A percentile compares a stretch with the other conserved stretches of the same genome.
These are phyloP conservation scores for Ceyx erithaca DNA, from an alignment of 2,797 vertebrate species.

Conservation along the genomic window DNA sequence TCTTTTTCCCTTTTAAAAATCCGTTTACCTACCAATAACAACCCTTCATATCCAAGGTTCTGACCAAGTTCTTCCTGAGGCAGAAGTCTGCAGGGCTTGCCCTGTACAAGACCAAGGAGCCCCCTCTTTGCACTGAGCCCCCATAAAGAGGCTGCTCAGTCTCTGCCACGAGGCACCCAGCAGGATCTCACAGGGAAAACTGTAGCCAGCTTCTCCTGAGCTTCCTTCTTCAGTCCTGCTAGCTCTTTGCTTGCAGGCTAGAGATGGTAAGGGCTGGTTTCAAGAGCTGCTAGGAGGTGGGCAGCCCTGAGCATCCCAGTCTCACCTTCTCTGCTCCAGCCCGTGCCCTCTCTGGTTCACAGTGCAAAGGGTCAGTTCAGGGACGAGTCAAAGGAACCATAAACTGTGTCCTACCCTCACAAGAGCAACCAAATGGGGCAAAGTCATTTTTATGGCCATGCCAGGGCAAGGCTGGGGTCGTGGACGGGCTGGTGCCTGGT, in stretches of 20 bases:
- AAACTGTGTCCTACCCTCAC: background rate
- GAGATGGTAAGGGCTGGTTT: background rate
- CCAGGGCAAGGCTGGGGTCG: background rate
- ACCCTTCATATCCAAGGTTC: background rate
- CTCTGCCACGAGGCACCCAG: background rate
- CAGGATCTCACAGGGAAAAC: background rate
- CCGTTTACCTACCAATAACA: background rate
- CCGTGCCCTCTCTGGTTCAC: rapidly evolving
- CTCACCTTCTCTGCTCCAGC: background rate
- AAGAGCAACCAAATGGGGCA: background rate
- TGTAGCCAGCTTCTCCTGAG: background rate
- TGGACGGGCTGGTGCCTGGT: background rate
- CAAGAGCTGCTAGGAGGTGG: background rate
- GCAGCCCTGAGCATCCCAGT: background rate
- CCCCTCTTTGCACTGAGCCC: background rate
- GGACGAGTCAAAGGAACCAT: background rate
- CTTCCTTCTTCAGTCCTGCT: background rate
- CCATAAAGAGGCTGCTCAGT: background rate
- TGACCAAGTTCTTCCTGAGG: background rate
- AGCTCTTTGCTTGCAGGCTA: background rate
- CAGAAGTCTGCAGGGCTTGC: background rate
- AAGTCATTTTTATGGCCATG: background rate
- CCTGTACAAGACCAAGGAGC: background rate
- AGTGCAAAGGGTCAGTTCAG: background rate
- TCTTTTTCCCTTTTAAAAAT: too few relatives aligned